These are phyloP conservation scores for Neostethus bicornis DNA, from an alignment of 2,797 vertebrate genomes.

Conservation along the genomic window DNA sequence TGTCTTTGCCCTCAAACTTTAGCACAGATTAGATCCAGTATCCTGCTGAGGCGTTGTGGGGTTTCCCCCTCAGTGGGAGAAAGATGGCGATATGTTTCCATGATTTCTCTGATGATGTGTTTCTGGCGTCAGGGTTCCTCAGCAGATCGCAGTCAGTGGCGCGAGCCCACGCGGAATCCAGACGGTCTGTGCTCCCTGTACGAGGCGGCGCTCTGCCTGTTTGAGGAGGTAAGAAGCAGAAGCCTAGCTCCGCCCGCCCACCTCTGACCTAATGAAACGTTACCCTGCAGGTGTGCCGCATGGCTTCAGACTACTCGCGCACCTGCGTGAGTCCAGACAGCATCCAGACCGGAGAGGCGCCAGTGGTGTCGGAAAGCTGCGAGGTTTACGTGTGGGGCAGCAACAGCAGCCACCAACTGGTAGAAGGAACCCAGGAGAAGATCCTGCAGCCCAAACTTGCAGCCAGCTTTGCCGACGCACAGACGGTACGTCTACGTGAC, in stretches of 20 bases:
- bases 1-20: too few species aligned
- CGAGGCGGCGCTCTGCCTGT: constrained; percentile 92
- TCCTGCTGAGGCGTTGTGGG: too few species aligned
- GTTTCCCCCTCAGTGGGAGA: too few species aligned
- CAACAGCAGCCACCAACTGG: constrained; percentile 87
- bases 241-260: background rate
- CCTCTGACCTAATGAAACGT: too few species aligned
- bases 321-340: constrained; percentile 97
- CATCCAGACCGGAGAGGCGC: constrained; percentile 91
- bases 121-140: constrained; percentile 86
- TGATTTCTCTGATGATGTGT: too few species aligned
- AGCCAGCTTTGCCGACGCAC: constrained; percentile 82
- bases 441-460: constrained; percentile 85
- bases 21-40: too few species aligned
- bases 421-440: constrained; percentile 86
- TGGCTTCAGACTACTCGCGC: constrained; percentile 98
- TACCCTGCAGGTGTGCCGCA: constrained; percentile 88
- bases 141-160: constrained; percentile 95
- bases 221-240: constrained; percentile 86
- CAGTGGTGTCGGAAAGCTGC: constrained; percentile 93
- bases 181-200: constrained; percentile 95
- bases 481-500: constrained; percentile 69
- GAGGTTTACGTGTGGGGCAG: constrained; percentile 94
- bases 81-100: too few species aligned
- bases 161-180: constrained; percentile 89